Base-by-base conservation (phyloP, 1,140 invertebrate genomes). In the Camponotus floridanus region DNA sequence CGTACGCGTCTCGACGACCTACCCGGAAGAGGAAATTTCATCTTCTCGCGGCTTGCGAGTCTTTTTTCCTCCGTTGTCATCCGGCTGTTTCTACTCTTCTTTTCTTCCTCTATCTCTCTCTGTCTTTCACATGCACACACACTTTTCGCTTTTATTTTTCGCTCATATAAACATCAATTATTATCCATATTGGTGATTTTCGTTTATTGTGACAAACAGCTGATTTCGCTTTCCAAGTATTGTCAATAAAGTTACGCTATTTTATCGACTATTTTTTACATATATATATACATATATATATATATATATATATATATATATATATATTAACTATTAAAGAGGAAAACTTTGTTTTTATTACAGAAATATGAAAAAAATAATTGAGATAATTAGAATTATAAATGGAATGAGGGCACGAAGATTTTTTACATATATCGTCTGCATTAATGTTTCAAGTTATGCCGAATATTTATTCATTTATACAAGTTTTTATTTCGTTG, bases 1-100 rank as follows among this genome's bases (percentile, higher is more conserved):
- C 80, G 59, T 83, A 87, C 68, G 89, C 71, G 70, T 61, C 89
- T 91, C 88, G 88, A 90, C 89, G 79, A 91, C 76, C 87, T 55
- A 88, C 51, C 80, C 81, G 62, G 89, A 87, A 86, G 76, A 88
- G 87, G 84, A 90, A 88, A 90, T 91, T 88, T 90, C 84, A 91
- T 91, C 87, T 91, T 88, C 78, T 80, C 79, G 59, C 79, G 74
- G 51, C 26, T 31, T 86, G 64, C 48, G 42, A 78, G 42, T 73
- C 51, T 85, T 71, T 88, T 88, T 88, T 80, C 62, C 31, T 85
- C 55, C 39, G 5, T 83, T 5, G 36, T 36, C 18, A 73, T 81
- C 11, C 48, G 33, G 13, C 21, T 45, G 62, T 48, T 65, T 39
- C 39, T 21, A n/a, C 57, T 59, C 18, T n/a, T 9, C n/a, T 42